These are phyloP conservation scores for Semnopithecus entellus DNA, from an alignment of 2,113 vertebrate genomes.

Conservation along the genomic window DNA sequence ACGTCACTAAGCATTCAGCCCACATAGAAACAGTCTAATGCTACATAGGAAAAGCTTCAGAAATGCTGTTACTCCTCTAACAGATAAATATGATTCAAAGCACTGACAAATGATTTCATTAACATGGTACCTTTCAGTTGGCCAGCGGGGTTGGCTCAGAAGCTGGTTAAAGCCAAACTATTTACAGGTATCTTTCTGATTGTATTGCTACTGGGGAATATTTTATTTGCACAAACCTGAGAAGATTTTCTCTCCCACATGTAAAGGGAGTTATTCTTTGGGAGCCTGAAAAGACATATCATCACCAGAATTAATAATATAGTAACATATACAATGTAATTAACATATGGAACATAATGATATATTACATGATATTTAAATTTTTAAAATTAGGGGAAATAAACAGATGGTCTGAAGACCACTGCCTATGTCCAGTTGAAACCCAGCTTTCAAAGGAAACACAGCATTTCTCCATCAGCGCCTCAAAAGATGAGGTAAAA, in stretches of 20 bases:
- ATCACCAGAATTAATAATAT: conserved; percentile 73
- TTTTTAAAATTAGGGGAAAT: conserved; percentile 80
- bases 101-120: conserved; percentile 76
- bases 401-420: conserved; percentile 77
- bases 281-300: conserved; percentile 81
- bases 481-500: conserved; percentile 50
- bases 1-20: background rate
- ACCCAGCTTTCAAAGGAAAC: conserved; percentile 57
- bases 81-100: conserved; percentile 43
- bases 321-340: background rate
- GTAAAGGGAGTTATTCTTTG: conserved; percentile 82
- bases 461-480: conserved; percentile 38
- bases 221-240: conserved; percentile 82
- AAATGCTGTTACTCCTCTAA: conserved; percentile 64
- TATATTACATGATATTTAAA: conserved; percentile 79
- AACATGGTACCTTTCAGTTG: conserved; percentile 80
- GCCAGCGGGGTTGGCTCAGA: conserved; percentile 77
- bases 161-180: conserved; percentile 68
- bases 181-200: conserved; percentile 75
- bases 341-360: conserved; percentile 59
- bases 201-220: conserved; percentile 75
- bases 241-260: conserved; percentile 76
- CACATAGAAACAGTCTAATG: background rate
- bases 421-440: conserved; percentile 64
- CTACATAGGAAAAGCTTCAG: conserved; percentile 56